Evolutionary conservation across 2,797 vertebrate genomes (phyloP), one percentile per base, ranked within the genome.

Genomic region (Sebastes taczanowskii): DNA sequence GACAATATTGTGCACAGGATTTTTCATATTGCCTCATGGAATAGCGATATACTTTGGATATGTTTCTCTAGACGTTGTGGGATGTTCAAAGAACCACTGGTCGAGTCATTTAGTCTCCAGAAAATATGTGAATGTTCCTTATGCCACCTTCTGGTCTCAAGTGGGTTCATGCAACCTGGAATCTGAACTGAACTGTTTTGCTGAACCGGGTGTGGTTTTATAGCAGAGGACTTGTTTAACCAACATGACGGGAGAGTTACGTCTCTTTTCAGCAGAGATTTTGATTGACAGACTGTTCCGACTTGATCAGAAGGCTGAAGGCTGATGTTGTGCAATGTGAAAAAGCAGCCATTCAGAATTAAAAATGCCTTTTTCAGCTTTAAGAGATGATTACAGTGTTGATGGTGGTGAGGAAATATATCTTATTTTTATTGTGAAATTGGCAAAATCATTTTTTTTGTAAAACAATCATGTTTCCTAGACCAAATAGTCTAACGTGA

Each of bases 261-360:
- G 6, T 77, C 59, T 89, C 74, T 80, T 66, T 69, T 65, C 67
- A 73, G 66, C 58, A 82, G 76, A 73, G 42, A 68, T 76, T 52
- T 38, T 42, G n/a, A 20, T 61, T 60, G 29, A 74, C 23, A 63
- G 72, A 56, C 68, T 76, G 49, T 65, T 84, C 42, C 76, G 52
- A 86, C 67, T 77, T 34, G 34, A 64, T 81, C 53, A 59, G 73
- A 77, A 62, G 65, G 83, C 69, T 74, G 56, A 73, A 65, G 86
- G 80, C 81, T 83, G 80, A 82, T 85, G 80, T 80, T 85, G 90
- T 90, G 87, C 86, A 93, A 93, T 92, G 90, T 93, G 70, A 91
- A 88, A 88, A 88, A 89, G 74, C 80, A 86, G 86, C 82, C 90
- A 84, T 86, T 80, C 8, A 46, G 70, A 90, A 76, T 86, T 35